A percentile compares a stretch with the other conserved stretches of the same genome.
phyloP scores from a whole-genome alignment of 2,888 invertebrate species.

The Heteromyza rotundicornis region DNA sequence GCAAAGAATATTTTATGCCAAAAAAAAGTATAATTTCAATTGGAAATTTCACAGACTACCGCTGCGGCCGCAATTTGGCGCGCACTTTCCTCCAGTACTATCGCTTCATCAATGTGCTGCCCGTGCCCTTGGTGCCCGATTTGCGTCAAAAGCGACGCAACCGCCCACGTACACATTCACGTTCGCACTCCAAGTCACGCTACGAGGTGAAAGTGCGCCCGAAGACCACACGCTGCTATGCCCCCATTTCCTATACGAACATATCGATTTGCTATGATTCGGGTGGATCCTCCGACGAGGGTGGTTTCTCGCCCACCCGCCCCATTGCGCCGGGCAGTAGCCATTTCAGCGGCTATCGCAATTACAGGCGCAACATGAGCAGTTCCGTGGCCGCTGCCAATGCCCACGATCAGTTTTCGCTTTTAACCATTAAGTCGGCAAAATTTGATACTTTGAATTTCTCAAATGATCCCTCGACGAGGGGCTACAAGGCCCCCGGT shows the following conservation, averaged over 20 bases:
- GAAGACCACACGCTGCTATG: slow-evolving; percentile 64
- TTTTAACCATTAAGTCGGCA: slow-evolving; percentile 49
- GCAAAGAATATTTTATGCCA: background rate
- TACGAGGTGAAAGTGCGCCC: slow-evolving; percentile 62
- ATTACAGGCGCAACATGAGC: slow-evolving; percentile 44
- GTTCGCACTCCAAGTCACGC: slow-evolving; percentile 58
- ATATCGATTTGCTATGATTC: slow-evolving; percentile 66
- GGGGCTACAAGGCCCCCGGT: slow-evolving; percentile 23
- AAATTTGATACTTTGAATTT: slow-evolving; percentile 48
- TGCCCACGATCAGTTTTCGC: slow-evolving; percentile 56
- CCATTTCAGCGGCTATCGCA: slow-evolving; percentile 53
- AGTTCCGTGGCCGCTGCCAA: slow-evolving; percentile 33
- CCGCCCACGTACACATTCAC: slow-evolving; percentile 58
- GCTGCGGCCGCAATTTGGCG: slow-evolving; percentile 78
- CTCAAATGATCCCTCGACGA: slow-evolving; percentile 34
- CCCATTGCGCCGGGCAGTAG: slow-evolving; percentile 51
- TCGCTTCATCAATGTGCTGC: slow-evolving; percentile 74
- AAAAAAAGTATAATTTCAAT: background rate
- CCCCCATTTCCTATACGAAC: slow-evolving; percentile 66
- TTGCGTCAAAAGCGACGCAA: slow-evolving; percentile 55
- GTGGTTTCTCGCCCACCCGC: slow-evolving; percentile 56
- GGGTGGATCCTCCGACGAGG: slow-evolving; percentile 64
- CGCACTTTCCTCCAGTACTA: slow-evolving; percentile 83
- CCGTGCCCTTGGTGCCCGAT: slow-evolving; percentile 63
- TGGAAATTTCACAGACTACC: slow-evolving; percentile 68